Evolutionary conservation across 2,888 invertebrate genomes (phyloP), one percentile per base, ranked within the genome.

Genomic region (Beris chalybata): DNA sequence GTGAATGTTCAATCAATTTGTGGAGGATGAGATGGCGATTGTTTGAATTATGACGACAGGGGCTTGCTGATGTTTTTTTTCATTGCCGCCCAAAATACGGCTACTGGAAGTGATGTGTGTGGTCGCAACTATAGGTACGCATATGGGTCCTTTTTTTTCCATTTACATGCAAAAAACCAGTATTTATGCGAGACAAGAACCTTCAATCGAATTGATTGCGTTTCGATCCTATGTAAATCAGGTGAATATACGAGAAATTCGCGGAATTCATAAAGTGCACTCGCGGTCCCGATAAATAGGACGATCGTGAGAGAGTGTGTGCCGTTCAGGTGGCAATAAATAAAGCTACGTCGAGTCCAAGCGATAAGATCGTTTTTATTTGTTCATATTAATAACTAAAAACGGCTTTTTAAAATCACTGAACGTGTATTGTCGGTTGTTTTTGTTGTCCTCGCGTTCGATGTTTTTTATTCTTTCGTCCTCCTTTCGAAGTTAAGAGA

Each of bases 1-100:
- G 67, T 69, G 67, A 69, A 69, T 64, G 58, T 69, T 65, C 69
- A 69, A 69, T 69, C 69, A 69, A 67, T 67, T 67, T 57, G 65
- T 38, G 52, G 59, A 55, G 15, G 59, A 47, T 57, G 58, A 47
- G 64, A 66, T 57, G 58, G 66, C 66, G 69, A 69, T 69, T 69
- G 64, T 69, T 66, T 69, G 69, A 69, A 69, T 66, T 69, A 69
- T 69, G 66, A 54, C 50, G 50, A 65, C 50, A 43, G 56, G 30
- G 22, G 9, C 22, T 48, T 47, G 11, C 54, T 30, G 22, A 38
- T n/a, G 43, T 64, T 64, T 64, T 13, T 22, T 61, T n/a, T 38
- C n/a, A 55, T 22, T 15, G n/a, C 9, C 38, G 9, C 9, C 9
- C 38, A 9, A 38, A 44, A 53, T 29, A 30, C 22, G 12, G 52